Conservation (phyloP, 2,113 vertebrate species). For the Oncorhynchus keta region DNA sequence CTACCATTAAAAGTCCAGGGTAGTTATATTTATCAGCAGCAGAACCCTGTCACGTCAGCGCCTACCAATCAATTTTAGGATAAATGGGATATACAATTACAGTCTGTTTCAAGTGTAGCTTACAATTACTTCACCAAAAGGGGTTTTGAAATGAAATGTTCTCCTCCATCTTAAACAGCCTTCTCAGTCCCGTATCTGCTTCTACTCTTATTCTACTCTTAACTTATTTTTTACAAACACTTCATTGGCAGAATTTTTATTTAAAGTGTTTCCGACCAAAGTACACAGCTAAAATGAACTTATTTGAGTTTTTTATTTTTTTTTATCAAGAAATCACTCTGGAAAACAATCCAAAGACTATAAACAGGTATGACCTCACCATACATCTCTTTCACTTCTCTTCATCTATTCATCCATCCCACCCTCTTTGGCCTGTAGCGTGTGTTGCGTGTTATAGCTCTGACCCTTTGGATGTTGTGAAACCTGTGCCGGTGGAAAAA, state of each 20-base stretch:
- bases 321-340: constrained; percentile 40
- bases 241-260: constrained; percentile 14
- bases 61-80: constrained; percentile 16
- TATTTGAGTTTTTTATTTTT: not conserved
- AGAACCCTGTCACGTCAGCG: not conserved
- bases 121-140: not conserved
- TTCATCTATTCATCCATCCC: constrained; percentile 28
- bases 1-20: no score
- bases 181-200: no score
- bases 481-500: no score
- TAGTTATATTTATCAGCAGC: no score
- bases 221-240: not conserved
- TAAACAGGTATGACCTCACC: constrained; percentile 58
- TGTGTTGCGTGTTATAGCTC: constrained; percentile 50
- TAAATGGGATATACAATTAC: constrained; percentile 4
- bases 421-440: constrained; percentile 35
- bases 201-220: no score
- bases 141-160: not conserved
- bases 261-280: constrained; percentile 35
- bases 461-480: constrained; percentile 7
- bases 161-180: not conserved
- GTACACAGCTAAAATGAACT: constrained; percentile 48
- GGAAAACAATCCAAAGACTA: constrained; percentile 57
- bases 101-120: not conserved
- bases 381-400: constrained; percentile 15